Evolutionary conservation across 2,113 vertebrate species (phyloP).

Genomic region (Ciconia maguari): DNA sequence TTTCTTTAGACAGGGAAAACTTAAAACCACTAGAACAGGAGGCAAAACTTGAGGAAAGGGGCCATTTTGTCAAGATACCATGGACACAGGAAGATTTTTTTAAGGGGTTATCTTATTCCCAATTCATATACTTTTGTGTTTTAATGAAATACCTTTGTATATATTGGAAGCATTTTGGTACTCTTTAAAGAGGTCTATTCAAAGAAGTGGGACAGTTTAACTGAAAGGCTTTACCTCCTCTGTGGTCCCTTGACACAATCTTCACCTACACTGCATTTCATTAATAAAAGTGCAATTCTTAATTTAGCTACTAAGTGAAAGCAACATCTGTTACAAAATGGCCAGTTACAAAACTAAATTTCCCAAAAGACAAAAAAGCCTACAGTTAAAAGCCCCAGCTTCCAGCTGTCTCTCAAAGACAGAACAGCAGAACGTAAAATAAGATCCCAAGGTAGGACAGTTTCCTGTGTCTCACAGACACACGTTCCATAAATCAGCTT

Average conservation of each 20-base stretch:
- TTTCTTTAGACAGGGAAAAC: background rate
- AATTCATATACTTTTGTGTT: background rate
- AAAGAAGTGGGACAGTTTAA: background rate
- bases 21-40: background rate
- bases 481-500: background rate
- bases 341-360: background rate
- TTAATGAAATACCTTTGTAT: background rate
- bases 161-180: background rate
- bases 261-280: background rate
- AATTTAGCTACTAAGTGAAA: constrained; percentile 4
- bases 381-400: background rate
- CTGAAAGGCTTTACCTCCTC: background rate
- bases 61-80: background rate
- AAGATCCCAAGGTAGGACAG: background rate
- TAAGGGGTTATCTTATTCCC: background rate
- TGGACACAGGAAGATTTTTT: background rate
- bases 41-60: background rate
- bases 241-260: background rate
- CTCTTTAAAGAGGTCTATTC: background rate
- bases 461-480: background rate
- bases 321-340: background rate
- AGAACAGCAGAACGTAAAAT: background rate
- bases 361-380: background rate
- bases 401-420: background rate
- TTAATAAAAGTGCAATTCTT: background rate